A percentile compares a stretch with the other conserved stretches of the same genome.
Evolutionary conservation across 1,140 invertebrate species (phyloP).

Genomic region (Vollenhovia emeryi): DNA sequence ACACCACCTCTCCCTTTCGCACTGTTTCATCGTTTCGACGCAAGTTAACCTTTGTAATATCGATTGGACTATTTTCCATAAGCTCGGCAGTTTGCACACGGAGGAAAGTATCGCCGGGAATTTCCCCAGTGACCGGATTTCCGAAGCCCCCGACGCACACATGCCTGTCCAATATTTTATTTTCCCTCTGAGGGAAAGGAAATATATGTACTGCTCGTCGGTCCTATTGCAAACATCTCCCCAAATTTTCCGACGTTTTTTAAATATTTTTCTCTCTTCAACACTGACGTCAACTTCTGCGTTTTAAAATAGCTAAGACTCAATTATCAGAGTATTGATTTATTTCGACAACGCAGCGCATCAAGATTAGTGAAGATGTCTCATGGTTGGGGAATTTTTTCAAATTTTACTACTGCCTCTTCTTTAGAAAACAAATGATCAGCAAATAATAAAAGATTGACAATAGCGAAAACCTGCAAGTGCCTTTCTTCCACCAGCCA

Average conservation of each 20-base stretch:
- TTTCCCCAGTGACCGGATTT: constrained; percentile 49
- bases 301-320: neutral
- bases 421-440: neutral
- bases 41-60: constrained; percentile 17
- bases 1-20: neutral
- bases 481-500: neutral
- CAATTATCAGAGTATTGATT: neutral
- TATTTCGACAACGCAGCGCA: neutral
- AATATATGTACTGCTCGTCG: neutral
- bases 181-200: constrained; percentile 9
- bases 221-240: neutral
- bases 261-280: neutral
- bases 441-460: neutral
- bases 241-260: neutral
- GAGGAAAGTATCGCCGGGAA: constrained; percentile 1
- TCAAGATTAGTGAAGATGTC: neutral
- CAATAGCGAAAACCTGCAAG: neutral
- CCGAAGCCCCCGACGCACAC: neutral
- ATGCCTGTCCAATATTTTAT: constrained; percentile 7
- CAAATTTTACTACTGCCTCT: neutral
- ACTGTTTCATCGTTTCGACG: neutral
- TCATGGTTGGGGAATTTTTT: neutral
- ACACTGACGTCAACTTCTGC: neutral
- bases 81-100: neutral
- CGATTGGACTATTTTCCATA: constrained; percentile 14